A percentile compares a stretch with the other conserved stretches of the same genome.
Evolutionary conservation across 2,797 vertebrate genomes (phyloP).

Genomic region (Acridotheres tristis): DNA sequence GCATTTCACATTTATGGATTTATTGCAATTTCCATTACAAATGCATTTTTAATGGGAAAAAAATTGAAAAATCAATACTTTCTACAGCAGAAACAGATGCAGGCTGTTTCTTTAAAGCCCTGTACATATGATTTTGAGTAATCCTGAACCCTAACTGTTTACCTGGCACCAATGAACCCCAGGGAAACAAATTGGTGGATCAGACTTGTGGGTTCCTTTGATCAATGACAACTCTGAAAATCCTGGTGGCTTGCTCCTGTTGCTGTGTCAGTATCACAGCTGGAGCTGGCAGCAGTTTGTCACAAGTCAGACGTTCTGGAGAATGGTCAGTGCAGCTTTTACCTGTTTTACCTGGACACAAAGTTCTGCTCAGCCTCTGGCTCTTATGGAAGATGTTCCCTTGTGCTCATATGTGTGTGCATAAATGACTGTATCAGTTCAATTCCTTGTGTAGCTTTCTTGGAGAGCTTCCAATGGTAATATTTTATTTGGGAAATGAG

Average conservation of each 20-base stretch:
- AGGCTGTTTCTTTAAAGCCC: not conserved
- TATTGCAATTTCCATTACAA: not conserved
- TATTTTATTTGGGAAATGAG: not conserved
- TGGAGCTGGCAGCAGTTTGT: not conserved
- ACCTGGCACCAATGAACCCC: not conserved
- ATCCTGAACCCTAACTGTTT: not conserved
- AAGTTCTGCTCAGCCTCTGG: not conserved
- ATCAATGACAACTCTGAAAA: not conserved
- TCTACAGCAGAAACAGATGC: not conserved
- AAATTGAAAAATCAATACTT: not conserved
- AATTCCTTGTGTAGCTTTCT: not conserved
- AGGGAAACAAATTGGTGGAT: not conserved
- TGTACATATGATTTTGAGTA: not conserved
- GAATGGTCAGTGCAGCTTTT: not conserved
- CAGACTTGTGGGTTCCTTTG: not conserved
- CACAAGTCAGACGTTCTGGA: not conserved
- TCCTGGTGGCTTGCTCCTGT: not conserved
- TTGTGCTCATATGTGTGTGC: not conserved
- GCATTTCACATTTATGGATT: not conserved
- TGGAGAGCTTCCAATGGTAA: not conserved
- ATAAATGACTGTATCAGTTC: not conserved
- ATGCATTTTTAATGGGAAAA: not conserved
- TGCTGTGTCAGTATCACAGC: not conserved
- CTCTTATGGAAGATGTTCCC: not conserved
- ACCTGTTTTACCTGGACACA: not conserved